phyloP scores from a whole-genome alignment of 2,888 invertebrate species.

The Eupeodes latifasciatus region DNA sequence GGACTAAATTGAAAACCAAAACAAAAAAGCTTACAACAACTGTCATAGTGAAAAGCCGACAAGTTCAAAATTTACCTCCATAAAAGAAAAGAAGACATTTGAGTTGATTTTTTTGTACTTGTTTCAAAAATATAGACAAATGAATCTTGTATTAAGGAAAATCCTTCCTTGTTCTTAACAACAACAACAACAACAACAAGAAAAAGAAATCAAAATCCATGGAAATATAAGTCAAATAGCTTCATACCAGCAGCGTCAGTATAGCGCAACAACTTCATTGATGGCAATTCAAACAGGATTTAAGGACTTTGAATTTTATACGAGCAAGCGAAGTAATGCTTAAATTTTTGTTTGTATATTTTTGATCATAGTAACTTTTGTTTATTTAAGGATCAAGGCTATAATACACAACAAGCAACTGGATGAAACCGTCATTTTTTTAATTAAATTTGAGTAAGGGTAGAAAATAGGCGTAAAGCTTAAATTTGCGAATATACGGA shows the following conservation, averaged over 20 bases:
- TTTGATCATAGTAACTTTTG: not conserved
- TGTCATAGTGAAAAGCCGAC: conserved; percentile 43
- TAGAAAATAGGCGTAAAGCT: too few relatives aligned
- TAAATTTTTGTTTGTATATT: not conserved
- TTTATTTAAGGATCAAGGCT: not conserved
- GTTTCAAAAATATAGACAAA: not conserved
- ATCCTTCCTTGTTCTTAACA: not conserved
- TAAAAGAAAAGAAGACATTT: not conserved
- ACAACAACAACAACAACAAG: not conserved
- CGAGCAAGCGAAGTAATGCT: not conserved
- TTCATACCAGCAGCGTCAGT: not conserved
- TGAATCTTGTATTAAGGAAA: not conserved
- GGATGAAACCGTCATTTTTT: too few relatives aligned
- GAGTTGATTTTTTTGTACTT: conserved; percentile 34
- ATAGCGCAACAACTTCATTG: not conserved
- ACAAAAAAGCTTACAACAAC: conserved; percentile 28
- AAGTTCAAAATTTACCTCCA: conserved; percentile 20
- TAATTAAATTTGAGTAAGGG: too few relatives aligned
- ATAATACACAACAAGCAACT: too few relatives aligned
- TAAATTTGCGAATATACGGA: too few relatives aligned
- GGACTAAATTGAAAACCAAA: not conserved
- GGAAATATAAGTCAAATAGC: conserved; percentile 18
- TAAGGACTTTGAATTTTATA: not conserved
- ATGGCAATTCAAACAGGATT: conserved; percentile 1
- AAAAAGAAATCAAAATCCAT: not conserved